A percentile compares a stretch with the other conserved stretches of the same genome.
Conservation (phyloP, 2,113 vertebrate species). For the Dipodomys spectabilis region DNA sequence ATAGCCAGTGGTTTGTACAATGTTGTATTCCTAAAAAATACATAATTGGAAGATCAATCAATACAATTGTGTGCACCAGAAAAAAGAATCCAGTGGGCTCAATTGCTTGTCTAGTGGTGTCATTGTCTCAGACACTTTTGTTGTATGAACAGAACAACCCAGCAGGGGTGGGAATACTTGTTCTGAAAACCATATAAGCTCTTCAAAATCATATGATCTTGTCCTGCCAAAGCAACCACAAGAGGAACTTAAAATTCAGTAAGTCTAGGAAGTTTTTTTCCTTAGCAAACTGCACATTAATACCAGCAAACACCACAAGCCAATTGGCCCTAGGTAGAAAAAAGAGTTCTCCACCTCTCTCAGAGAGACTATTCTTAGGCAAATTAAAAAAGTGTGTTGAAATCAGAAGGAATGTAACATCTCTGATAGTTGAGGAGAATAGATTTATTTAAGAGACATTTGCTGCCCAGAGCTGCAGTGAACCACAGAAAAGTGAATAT, state of each 20-base stretch:
- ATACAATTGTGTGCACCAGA: constrained; percentile 46
- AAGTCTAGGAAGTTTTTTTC: too few relatives aligned
- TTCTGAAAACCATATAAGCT: too few relatives aligned
- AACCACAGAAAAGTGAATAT: not conserved
- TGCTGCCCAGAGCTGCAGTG: accelerated
- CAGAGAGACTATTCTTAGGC: not conserved
- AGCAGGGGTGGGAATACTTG: too few relatives aligned
- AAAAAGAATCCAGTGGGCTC: constrained; percentile 3
- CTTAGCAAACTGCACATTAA: too few relatives aligned
- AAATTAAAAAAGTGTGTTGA: not conserved
- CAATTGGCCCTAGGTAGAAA: too few relatives aligned
- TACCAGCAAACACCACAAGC: too few relatives aligned
- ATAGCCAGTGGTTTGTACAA: constrained; percentile 68
- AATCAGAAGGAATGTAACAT: not conserved
- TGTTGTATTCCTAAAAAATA: constrained; percentile 76
- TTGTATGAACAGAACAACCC: not conserved
- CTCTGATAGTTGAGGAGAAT: not conserved
- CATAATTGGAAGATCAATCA: constrained; percentile 76
- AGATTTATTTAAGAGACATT: not conserved
- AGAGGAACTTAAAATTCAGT: too few relatives aligned
- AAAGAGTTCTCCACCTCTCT: too few relatives aligned
- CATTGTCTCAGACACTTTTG: not conserved
- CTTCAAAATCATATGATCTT: too few relatives aligned
- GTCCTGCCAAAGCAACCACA: too few relatives aligned
- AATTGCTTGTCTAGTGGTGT: not conserved